Evolutionary conservation across 2,113 vertebrate genomes (phyloP).

Genomic region (Salvelinus namaycush): DNA sequence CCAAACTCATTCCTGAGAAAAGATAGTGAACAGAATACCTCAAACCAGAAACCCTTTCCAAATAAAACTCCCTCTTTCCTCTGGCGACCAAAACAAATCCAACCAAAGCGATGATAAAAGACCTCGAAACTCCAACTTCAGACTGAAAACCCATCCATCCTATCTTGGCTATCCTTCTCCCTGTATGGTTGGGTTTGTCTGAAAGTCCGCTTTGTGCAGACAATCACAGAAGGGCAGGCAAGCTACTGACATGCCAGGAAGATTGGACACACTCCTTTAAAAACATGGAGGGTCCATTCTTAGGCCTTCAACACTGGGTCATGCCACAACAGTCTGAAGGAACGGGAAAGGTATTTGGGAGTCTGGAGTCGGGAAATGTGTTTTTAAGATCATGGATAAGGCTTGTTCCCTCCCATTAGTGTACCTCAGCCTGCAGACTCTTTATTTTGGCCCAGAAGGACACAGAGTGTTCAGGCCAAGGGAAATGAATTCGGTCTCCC

Average conservation of each 20-base stretch:
- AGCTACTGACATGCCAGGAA: neutral
- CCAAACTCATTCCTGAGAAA: constrained; percentile 60
- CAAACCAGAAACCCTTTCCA: constrained; percentile 25
- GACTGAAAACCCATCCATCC: constrained; percentile 26
- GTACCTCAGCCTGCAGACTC: constrained; percentile 45
- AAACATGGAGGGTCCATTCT: constrained; percentile 24
- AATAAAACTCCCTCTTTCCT: constrained; percentile 66
- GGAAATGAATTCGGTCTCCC: constrained; percentile 41
- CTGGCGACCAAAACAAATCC: constrained; percentile 61
- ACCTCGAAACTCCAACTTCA: constrained; percentile 51
- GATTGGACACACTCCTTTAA: constrained; percentile 20
- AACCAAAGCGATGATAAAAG: constrained; percentile 69
- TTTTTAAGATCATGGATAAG: constrained; percentile 32
- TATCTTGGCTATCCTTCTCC: constrained; percentile 31
- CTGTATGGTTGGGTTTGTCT: constrained; percentile 22
- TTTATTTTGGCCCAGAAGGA: constrained; percentile 61
- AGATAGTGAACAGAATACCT: constrained; percentile 46
- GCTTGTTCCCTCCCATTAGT: constrained; percentile 1
- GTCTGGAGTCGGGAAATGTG: neutral
- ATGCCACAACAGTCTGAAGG: neutral
- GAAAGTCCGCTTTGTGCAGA: constrained; percentile 18
- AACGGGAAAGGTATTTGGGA: neutral
- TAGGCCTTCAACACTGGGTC: neutral
- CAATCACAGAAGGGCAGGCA: constrained; percentile 17
- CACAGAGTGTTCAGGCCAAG: constrained; percentile 49